phyloP scores from a whole-genome alignment of 2,797 vertebrate genomes.

The Gymnodraco acuticeps region DNA sequence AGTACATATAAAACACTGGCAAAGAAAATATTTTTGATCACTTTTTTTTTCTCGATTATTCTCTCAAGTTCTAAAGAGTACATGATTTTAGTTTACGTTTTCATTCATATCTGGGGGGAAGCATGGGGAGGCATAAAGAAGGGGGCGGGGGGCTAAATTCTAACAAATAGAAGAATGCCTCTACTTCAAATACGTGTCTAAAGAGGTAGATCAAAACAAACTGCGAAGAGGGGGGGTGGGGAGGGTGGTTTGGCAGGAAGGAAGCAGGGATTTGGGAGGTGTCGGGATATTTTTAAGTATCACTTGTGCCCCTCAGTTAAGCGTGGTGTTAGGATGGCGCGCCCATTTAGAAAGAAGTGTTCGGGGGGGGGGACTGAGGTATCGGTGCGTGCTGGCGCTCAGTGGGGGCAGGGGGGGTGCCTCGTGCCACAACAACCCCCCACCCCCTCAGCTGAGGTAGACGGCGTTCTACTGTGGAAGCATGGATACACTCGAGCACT shows the following conservation, averaged over 20 bases:
- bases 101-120: conserved; percentile 62
- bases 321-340: conserved; percentile 83
- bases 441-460: conserved; percentile 93
- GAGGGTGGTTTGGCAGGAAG: conserved; percentile 38
- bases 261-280: conserved; percentile 33
- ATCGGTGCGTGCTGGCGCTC: conserved; percentile 89
- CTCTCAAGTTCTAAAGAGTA: conserved; percentile 88
- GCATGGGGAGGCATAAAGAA: conserved; percentile 53
- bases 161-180: conserved; percentile 92
- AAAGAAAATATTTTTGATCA: conserved; percentile 86
- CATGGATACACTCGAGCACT: conserved; percentile 89
- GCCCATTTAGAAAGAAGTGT: conserved; percentile 90
- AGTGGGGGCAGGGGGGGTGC: conserved; percentile 83
- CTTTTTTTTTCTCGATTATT: conserved; percentile 72
- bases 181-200: conserved; percentile 94
- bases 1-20: conserved; percentile 85
- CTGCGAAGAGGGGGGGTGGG: conserved; percentile 69
- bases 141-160: conserved; percentile 85
- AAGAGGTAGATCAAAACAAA: conserved; percentile 97
- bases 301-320: conserved; percentile 90
- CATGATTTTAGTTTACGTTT: conserved; percentile 84
- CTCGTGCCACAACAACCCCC: conserved; percentile 82
- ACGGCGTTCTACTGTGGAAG: conserved; percentile 92
- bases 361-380: conserved; percentile 84
- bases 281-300: conserved; percentile 81